Percentiles rank a stretch among this genome's conserved stretches.
Conservation (phyloP, 2,888 invertebrate genomes). For the Zhengitettix transpicula region DNA sequence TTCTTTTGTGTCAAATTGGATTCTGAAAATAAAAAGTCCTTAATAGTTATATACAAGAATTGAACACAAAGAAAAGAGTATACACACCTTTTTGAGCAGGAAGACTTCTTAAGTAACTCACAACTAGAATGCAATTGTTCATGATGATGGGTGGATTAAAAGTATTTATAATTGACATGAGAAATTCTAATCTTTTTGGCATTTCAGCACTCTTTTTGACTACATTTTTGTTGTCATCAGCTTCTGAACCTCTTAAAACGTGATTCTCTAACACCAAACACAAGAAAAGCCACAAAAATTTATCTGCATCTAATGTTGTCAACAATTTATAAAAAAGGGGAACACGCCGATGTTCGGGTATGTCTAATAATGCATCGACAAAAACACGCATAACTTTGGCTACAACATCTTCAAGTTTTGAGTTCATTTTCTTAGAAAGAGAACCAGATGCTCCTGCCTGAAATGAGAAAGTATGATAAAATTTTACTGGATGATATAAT, state of each 20-base stretch:
- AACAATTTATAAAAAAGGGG: slow-evolving; percentile 66
- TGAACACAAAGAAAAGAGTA: neutral
- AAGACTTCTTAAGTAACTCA: slow-evolving; percentile 45
- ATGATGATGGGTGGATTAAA: slow-evolving; percentile 47
- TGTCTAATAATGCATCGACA: slow-evolving; percentile 76
- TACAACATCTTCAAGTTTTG: slow-evolving; percentile 3
- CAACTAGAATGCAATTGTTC: slow-evolving; percentile 45
- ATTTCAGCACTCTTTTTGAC: slow-evolving; percentile 34
- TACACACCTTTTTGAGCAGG: slow-evolving; percentile 37
- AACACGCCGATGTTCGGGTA: slow-evolving; percentile 79
- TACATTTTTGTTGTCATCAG: slow-evolving; percentile 23
- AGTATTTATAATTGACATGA: slow-evolving; percentile 44
- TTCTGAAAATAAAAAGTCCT: no score
- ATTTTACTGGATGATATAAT: no score
- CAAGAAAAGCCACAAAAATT: slow-evolving; percentile 55
- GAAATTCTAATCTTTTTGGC: slow-evolving; percentile 21
- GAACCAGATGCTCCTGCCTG: slow-evolving; percentile 1
- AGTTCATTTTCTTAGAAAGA: neutral
- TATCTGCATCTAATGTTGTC: slow-evolving; percentile 45
- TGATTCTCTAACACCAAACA: slow-evolving; percentile 55
- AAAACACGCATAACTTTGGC: slow-evolving; percentile 71
- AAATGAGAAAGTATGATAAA: neutral
- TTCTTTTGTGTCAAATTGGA: no score
- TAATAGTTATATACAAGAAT: no score
- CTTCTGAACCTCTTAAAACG: slow-evolving; percentile 31